Base-by-base conservation (phyloP, 2,888 invertebrate genomes). In the Trachelus troglodyta region DNA sequence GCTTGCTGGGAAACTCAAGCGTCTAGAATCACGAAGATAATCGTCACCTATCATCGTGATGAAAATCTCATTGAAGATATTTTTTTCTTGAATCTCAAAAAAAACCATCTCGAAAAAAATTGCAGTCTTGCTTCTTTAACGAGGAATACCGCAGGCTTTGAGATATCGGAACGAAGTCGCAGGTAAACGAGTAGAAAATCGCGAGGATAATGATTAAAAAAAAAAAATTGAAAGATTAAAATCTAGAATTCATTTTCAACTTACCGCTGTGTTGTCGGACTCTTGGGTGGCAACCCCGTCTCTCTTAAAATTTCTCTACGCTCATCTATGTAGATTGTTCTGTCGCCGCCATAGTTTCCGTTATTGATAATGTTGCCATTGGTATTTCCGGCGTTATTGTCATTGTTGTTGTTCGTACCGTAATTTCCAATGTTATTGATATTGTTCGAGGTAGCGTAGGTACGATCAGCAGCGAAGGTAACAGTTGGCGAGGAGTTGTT, bases 271-370 rank as follows among this genome's bases (percentile, higher is more conserved):
- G 94, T 94, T 91, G 94, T 94, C 92, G 96, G 96, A 94, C 96
- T 96, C 92, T 96, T 96, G 89, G 96, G 96, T 83, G 96, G 96
- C 85, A 95, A 92, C 91, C 96, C 95, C 87, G 90, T 87, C 84
- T 91, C 91, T 84, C 89, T 89, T 73, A 84, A 85, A 79, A 87
- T 73, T 69, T 91, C 91, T 82, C 89, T 87, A 83, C 90, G 87
- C 83, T 90, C 91, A 80, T 91, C 91, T 79, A 90, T 90, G 79
- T 88, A 91, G 78, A 90, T 87, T 81, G 90, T 86, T 79, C 90
- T 87, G 79, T 90, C 90, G 37, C 3, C 83, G 68, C 77, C 83
- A 76, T 88, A 90, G 73, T 83, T 86, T 11, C 85, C 85, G 79
- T 88, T 86, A 69, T 89, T 89, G 35, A 34, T 23, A 35, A 31